Conservation (phyloP, 2,113 vertebrate species). For the Xerus inauris region DNA sequence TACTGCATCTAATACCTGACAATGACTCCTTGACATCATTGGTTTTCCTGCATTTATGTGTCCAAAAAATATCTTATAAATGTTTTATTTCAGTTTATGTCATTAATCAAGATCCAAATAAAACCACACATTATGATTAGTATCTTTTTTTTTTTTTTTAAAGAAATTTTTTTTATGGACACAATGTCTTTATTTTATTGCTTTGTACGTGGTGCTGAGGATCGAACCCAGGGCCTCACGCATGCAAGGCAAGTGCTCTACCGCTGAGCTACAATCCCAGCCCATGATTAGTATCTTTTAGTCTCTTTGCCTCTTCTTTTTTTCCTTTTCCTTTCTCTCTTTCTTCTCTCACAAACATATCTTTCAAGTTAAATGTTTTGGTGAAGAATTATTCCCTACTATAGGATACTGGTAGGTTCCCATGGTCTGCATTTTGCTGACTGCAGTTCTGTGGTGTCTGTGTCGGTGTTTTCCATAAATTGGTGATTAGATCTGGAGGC, state of each 20-base stretch:
- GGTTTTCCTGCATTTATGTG: not conserved
- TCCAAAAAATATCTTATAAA: not conserved
- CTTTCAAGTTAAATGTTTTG: not conserved
- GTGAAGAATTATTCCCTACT: not conserved
- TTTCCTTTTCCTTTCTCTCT: not conserved
- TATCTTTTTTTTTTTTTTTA: no score
- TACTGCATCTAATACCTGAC: not conserved
- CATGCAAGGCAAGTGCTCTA: no score
- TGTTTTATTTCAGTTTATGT: slow-evolving; percentile 1
- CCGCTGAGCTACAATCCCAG: no score
- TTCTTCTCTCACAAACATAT: not conserved
- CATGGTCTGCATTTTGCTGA: not conserved
- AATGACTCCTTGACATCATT: not conserved
- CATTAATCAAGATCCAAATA: not conserved
- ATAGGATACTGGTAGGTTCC: not conserved
- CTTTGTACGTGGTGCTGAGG: no score
- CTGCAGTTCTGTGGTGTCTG: not conserved
- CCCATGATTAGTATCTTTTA: not conserved
- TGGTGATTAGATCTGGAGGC: not conserved
- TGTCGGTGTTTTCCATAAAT: not conserved
- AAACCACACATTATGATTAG: not conserved
- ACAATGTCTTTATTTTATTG: no score
- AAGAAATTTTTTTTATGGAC: no score
- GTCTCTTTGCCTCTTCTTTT: no score
- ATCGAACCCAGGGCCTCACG: no score